Evolutionary conservation across 1,140 invertebrate species (phyloP), one percentile per base, ranked within the genome.

Genomic region (Eueides isabella): DNA sequence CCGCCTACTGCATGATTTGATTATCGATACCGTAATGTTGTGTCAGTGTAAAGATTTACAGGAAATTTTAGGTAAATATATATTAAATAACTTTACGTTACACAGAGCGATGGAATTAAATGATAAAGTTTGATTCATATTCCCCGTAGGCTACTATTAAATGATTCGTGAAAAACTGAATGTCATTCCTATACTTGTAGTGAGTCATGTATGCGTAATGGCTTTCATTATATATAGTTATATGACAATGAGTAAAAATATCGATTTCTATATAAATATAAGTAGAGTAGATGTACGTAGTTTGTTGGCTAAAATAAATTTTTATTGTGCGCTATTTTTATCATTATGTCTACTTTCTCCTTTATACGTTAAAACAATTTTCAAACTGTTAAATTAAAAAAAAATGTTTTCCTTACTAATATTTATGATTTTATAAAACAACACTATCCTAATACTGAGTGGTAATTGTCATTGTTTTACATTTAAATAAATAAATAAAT

Each of bases 251-350:
- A 55, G 48, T 55, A 26, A 55, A 55, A 55, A 55, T 55, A 55
- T 55, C 23, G 48, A 55, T 55, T 55, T 55, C 48, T 55, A 9
- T 23, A 55, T 55, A 55, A 55, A 55, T 55, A 55, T 55, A 55
- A 26, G 11, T 55, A 48, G n/a, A 7, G 19, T 23, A 23, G 23
- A 26, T 23, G 48, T 55, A 55, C 12, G 48, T 48, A 48, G 41
- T 48, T 48, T 23, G 19, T 16, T 48, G 41, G 41, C 7, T n/a
- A n/a, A 19, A 23, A 2, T 48, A 48, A 48, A 19, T 19, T 48
- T 19, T 0, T 48, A 48, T 48, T 48, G n/a, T 48, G 41, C 41
- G 41, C 19, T 23, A 48, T 19, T 19, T 48, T n/a, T 19, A 48
- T 9, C 6, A 44, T 19, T 9, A 19, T 11, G 12, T n/a, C 11